Percentiles rank a stretch among this genome's conserved stretches.
Conservation (phyloP, 2,797 vertebrate genomes). For the Pygocentrus nattereri region DNA sequence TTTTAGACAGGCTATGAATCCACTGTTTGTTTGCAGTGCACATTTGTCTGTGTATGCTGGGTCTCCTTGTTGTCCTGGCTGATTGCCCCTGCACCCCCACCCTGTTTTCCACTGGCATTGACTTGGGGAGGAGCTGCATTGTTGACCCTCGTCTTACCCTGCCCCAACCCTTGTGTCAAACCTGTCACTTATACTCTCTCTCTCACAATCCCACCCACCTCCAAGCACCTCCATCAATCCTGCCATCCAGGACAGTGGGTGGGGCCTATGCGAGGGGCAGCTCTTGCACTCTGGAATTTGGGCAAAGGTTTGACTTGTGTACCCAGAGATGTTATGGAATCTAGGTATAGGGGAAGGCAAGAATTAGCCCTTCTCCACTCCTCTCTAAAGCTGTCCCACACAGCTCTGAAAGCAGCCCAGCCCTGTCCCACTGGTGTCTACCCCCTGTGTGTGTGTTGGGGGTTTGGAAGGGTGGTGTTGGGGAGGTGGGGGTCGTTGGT, state of each 20-base stretch:
- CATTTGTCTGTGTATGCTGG: not conserved
- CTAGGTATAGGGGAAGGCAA: constrained; percentile 45
- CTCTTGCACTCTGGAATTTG: constrained; percentile 54
- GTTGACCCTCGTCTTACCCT: constrained; percentile 28
- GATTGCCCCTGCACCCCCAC: not conserved
- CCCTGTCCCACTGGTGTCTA: not conserved
- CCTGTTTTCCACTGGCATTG: constrained; percentile 34
- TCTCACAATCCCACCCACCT: not conserved
- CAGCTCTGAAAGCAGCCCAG: constrained; percentile 44
- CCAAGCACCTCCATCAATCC: not conserved
- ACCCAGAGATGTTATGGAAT: constrained; percentile 31
- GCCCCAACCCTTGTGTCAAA: constrained; percentile 21
- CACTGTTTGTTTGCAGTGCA: not conserved
- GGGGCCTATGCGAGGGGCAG: constrained; percentile 16
- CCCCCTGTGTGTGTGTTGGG: not conserved
- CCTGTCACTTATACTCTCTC: constrained; percentile 3
- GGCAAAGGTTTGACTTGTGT: constrained; percentile 53
- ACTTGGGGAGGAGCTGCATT: constrained; percentile 26
- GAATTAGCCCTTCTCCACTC: constrained; percentile 47
- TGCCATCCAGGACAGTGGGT: constrained; percentile 20
- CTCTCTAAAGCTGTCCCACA: constrained; percentile 53
- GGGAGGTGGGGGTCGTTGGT: constrained; percentile 35
- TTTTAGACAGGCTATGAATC: not conserved
- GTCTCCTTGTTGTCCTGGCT: not conserved
- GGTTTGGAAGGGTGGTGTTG: too few species aligned